Conservation (phyloP, 2,113 vertebrate species). For the Sisor rabdophorus region DNA sequence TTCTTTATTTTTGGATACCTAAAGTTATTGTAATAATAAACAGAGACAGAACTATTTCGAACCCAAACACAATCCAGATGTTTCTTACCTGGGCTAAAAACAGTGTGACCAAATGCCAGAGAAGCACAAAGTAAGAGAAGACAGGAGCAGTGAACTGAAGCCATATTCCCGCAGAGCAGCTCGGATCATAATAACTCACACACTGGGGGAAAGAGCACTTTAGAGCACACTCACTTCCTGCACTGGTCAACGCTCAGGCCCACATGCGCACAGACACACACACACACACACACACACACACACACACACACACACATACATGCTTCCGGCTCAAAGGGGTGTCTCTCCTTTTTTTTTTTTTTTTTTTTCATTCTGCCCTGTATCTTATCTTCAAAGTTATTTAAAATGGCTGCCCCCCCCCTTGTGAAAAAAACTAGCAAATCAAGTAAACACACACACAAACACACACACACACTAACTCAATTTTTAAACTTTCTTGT, state of each 20-base stretch:
- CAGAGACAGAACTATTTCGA: background rate
- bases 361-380: too few relatives aligned
- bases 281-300: background rate
- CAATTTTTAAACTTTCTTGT: too few relatives aligned
- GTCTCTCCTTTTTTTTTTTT: background rate
- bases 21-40: too few relatives aligned
- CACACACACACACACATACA: background rate
- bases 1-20: too few relatives aligned
- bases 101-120: background rate
- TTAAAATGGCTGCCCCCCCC: background rate
- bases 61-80: background rate
- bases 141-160: background rate
- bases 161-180: constrained; percentile 9
- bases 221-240: constrained; percentile 12
- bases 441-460: background rate
- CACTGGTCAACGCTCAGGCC: background rate
- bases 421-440: background rate
- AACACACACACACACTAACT: too few relatives aligned
- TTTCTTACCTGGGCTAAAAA: background rate
- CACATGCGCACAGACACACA: background rate
- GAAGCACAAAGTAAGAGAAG: background rate
- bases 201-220: background rate
- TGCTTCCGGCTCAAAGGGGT: background rate
- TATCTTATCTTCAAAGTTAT: background rate
- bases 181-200: background rate